These are phyloP conservation scores for Drosophila emarginata DNA, from an alignment of 2,888 invertebrate genomes.

Conservation along the genomic window DNA sequence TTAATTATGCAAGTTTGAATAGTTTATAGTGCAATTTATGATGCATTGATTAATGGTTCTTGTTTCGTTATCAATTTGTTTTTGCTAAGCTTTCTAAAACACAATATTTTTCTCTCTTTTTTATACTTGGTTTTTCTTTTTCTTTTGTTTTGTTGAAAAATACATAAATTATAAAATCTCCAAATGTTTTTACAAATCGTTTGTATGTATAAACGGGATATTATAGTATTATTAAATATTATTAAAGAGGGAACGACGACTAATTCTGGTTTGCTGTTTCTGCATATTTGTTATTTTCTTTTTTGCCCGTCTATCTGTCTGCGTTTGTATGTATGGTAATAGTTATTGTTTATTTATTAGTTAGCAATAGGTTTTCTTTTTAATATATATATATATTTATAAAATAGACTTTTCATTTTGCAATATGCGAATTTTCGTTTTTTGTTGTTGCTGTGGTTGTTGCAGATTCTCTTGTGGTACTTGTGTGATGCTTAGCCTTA, in stretches of 20 bases:
- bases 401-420: slow-evolving; percentile 62
- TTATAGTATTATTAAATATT: slow-evolving; percentile 17
- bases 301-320: slow-evolving; percentile 5
- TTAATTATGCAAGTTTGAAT: slow-evolving; percentile 63
- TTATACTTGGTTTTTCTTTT: neutral
- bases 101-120: slow-evolving; percentile 1
- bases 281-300: slow-evolving; percentile 10
- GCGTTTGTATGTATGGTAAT: slow-evolving; percentile 34
- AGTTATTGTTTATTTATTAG: slow-evolving; percentile 68
- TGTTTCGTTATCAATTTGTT: slow-evolving; percentile 19
- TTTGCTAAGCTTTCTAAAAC: slow-evolving; percentile 33
- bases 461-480: slow-evolving; percentile 58
- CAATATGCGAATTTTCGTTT: slow-evolving; percentile 68
- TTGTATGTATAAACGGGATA: slow-evolving; percentile 31
- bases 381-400: slow-evolving; percentile 65
- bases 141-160: slow-evolving; percentile 12
- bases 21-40: slow-evolving; percentile 58
- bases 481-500: slow-evolving; percentile 64
- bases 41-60: slow-evolving; percentile 43
- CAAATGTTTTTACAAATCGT: slow-evolving; percentile 30
- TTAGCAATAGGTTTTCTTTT: slow-evolving; percentile 59
- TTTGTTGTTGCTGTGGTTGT: slow-evolving; percentile 65
- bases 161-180: slow-evolving; percentile 30
- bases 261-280: slow-evolving; percentile 23
- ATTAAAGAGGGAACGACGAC: slow-evolving; percentile 25